These are phyloP conservation scores for Carpatolechia fugitivella DNA, from an alignment of 2,888 invertebrate species.

Conservation along the genomic window DNA sequence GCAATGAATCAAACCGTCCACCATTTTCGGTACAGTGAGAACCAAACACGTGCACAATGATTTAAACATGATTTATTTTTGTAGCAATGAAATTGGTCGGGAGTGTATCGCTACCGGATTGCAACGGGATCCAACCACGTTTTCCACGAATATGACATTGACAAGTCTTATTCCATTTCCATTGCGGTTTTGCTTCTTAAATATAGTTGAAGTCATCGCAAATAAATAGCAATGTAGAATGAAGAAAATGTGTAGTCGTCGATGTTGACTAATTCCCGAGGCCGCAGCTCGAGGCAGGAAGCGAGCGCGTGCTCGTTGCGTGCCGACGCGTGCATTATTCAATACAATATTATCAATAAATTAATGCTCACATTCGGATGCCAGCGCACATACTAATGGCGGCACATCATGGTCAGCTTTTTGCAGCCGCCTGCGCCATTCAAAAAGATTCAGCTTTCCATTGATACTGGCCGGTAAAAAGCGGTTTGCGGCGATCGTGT, in stretches of 20 bases:
- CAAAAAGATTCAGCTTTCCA: constrained; percentile 51
- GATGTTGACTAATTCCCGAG: neutral
- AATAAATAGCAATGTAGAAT: neutral
- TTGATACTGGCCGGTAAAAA: constrained; percentile 68
- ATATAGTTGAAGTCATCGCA: neutral
- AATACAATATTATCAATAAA: constrained; percentile 73
- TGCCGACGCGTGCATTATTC: constrained; percentile 62
- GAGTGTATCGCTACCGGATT: constrained; percentile 18
- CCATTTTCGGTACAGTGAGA: constrained; percentile 24
- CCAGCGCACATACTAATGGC: constrained; percentile 72
- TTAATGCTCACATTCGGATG: constrained; percentile 70
- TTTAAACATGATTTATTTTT: constrained; percentile 20
- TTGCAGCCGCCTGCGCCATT: constrained; percentile 56
- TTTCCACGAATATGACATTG: neutral
- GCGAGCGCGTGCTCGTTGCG: constrained; percentile 60
- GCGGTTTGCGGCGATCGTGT: constrained; percentile 43
- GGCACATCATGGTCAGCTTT: constrained; percentile 70
- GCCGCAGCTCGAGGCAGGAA: constrained; percentile 46
- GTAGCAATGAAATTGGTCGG: constrained; percentile 17
- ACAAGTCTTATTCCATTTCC: neutral
- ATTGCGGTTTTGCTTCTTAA: neutral
- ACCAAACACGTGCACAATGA: constrained; percentile 25
- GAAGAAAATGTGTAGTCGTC: neutral
- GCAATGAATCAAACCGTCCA: constrained; percentile 29
- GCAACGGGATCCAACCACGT: neutral